These are phyloP conservation scores for Zosterops lateralis DNA, from an alignment of 2,113 vertebrate genomes.

Conservation along the genomic window DNA sequence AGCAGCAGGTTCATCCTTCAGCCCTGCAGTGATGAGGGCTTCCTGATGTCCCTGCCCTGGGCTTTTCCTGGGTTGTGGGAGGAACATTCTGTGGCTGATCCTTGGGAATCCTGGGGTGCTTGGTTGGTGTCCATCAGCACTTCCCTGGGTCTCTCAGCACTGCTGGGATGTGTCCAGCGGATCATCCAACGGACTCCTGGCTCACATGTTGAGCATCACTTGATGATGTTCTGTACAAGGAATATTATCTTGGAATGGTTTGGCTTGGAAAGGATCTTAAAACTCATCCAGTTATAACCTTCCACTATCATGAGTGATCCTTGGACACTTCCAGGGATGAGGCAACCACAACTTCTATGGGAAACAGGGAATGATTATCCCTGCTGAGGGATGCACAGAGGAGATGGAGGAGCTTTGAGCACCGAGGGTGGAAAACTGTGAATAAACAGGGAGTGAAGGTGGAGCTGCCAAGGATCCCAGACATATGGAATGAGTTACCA, in stretches of 20 bases:
- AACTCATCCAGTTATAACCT: neutral
- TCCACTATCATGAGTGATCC: neutral
- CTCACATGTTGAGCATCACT: rapidly evolving
- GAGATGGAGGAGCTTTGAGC: neutral
- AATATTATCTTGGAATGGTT: neutral
- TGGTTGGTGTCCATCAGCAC: rapidly evolving
- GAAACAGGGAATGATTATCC: neutral
- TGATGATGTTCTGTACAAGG: neutral
- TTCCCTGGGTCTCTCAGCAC: neutral
- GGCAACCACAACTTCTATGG: neutral
- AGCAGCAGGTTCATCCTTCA: neutral
- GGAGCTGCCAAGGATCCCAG: neutral
- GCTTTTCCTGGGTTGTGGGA: neutral
- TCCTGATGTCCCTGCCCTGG: neutral
- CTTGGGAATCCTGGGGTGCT: rapidly evolving
- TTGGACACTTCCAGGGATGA: neutral
- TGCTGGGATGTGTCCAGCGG: neutral
- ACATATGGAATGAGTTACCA: constrained; percentile 48
- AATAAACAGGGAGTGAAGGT: neutral
- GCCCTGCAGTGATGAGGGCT: too few species aligned
- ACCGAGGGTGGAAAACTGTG: neutral
- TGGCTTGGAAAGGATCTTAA: neutral
- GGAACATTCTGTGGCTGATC: rapidly evolving
- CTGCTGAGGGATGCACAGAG: rapidly evolving
- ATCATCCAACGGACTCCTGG: neutral